phyloP scores from a whole-genome alignment of 2,888 invertebrate species.

The Resseliella maxima region DNA sequence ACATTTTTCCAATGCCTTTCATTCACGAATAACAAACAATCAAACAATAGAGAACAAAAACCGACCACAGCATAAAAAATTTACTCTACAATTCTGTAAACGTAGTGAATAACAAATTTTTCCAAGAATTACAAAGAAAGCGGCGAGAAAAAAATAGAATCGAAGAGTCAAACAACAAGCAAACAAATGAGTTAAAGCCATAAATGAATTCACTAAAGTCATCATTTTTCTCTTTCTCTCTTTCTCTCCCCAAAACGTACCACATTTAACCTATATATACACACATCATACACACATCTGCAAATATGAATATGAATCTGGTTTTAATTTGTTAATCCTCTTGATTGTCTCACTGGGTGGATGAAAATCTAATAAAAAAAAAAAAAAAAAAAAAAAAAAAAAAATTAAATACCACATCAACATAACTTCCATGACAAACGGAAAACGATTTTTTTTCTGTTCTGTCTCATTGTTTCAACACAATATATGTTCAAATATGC shows the following conservation, averaged over 20 bases:
- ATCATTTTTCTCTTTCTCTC: conserved; percentile 23
- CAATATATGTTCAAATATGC: not conserved
- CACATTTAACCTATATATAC: not conserved
- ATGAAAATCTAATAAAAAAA: not conserved
- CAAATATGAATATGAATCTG: not conserved
- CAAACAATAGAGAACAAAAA: too few relatives aligned
- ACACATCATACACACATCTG: not conserved
- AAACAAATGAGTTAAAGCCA: not conserved
- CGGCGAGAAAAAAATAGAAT: not conserved
- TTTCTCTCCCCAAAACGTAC: not conserved
- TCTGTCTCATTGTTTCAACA: not conserved
- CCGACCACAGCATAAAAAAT: not conserved
- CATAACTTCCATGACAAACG: not conserved
- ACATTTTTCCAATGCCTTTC: not conserved
- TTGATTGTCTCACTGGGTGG: not conserved
- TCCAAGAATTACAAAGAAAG: not conserved
- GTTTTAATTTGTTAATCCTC: not conserved
- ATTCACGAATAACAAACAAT: not conserved
- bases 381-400: conserved; percentile 56
- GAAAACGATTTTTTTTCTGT: too few relatives aligned
- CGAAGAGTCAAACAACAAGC: not conserved
- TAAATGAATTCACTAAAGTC: conserved; percentile 44
- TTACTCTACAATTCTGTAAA: not conserved
- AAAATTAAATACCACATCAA: not conserved
- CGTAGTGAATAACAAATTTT: not conserved